Percentiles rank a stretch among this genome's conserved stretches.
Evolutionary conservation across 2,113 vertebrate species (phyloP).

Genomic region (Solenodon paradoxus): DNA sequence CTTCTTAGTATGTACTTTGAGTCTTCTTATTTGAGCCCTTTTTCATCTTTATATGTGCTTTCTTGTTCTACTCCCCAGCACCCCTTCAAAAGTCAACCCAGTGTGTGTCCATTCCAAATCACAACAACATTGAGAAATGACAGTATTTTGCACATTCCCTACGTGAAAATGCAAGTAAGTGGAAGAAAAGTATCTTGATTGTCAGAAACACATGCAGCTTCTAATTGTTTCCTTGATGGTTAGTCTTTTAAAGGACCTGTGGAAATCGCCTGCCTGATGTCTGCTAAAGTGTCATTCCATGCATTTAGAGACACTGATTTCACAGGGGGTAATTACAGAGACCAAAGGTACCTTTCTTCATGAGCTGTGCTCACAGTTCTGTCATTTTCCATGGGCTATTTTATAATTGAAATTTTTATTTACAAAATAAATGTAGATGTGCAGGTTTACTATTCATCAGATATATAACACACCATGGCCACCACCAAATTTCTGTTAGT

Average conservation of each 20-base stretch:
- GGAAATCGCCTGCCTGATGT: neutral
- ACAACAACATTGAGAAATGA: neutral
- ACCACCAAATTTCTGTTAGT: too few species aligned
- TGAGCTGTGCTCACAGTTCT: neutral
- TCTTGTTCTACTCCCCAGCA: neutral
- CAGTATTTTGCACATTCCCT: neutral
- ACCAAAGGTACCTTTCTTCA: neutral
- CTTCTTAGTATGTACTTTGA: neutral
- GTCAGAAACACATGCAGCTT: neutral
- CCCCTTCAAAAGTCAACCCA: neutral
- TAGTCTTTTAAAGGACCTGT: neutral
- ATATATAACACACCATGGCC: too few species aligned
- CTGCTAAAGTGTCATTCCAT: neutral
- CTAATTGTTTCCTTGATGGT: neutral
- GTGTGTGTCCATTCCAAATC: neutral
- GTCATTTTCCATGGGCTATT: neutral
- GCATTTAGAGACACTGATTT: neutral
- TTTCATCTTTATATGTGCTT: neutral
- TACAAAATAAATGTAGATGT: too few species aligned
- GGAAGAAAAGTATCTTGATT: neutral
- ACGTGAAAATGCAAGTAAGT: neutral
- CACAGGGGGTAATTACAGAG: neutral
- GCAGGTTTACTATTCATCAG: too few species aligned
- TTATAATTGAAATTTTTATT: too few species aligned
- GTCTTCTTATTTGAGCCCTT: neutral